Evolutionary conservation across 2,113 vertebrate genomes (phyloP), one percentile per base, ranked within the genome.

Genomic region (Gymnogyps californianus): DNA sequence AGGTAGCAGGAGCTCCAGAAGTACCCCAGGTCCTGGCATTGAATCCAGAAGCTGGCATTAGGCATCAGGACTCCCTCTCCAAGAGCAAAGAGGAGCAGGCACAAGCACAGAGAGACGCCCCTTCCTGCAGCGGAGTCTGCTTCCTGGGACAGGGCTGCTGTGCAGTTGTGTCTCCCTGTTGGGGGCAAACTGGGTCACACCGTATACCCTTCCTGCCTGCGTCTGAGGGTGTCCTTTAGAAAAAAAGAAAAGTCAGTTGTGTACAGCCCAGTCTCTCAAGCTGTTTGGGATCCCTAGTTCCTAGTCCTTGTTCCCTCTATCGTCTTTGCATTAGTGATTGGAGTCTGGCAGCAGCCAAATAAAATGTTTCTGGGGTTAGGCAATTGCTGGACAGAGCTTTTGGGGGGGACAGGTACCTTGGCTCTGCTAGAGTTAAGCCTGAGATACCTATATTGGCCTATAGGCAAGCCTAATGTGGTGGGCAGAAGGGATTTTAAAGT

Each of bases 101-200:
- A 5, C 24, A 58, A 58, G 24, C 16, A n/a, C 16, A 32, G 40
- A 34, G 38, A 29, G 16, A 36, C 29, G 19, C 17, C 3, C 14
- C 7, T 29, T 70, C 34, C 64, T 61, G 26, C 42, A 40, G 25
- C 0, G 1, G 44, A 55, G 24, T 17, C 18, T 51, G 20, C 19
- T 42, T 36, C 31, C 80, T n/a, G 20, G n/a, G 29, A 59, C 0
- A 1, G n/a, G 9, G 16, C 38, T 51, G n/a, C 16, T 31, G 10
- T 17, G 19, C n/a, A 17, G 15, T 6, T 42, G 5, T 24, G 11
- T 18, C 21, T 87, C 29, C 32, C 26, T 1, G 0, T 4, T 21
- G 22, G 21, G 19, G 13, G 36, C 54, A 46, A 78, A 0, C 7
- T 42, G 59, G 15, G n/a, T 66, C 42, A 52, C 5, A 38, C 15